A percentile compares a stretch with the other conserved stretches of the same genome.
phyloP scores from a whole-genome alignment of 2,113 vertebrate species.

The Chlamydotis undulata region DNA sequence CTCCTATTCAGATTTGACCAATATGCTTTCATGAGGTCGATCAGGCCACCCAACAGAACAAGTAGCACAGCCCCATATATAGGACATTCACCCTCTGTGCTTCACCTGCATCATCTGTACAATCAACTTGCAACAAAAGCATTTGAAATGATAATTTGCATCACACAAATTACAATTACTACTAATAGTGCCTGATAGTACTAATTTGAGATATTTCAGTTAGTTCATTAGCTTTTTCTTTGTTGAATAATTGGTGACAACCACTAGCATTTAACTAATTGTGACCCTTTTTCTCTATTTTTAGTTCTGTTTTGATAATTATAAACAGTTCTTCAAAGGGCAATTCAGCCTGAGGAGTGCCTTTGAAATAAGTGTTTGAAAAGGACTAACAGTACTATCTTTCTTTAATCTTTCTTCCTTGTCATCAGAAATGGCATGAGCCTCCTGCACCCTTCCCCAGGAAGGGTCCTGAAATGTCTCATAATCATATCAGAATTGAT shows the following conservation, averaged over 20 bases:
- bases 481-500: not conserved
- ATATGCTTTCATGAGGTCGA: not conserved
- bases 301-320: not conserved
- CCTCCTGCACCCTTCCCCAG: not conserved
- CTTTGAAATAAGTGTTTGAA: not conserved
- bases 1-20: not conserved
- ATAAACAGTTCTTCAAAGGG: not conserved
- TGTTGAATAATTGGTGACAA: not conserved
- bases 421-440: not conserved
- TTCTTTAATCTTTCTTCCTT: not conserved
- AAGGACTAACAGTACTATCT: not conserved
- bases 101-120: not conserved
- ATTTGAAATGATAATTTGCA: not conserved
- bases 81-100: not conserved
- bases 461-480: not conserved
- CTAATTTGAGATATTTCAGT: not conserved
- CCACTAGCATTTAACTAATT: not conserved
- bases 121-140: not conserved
- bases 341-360: not conserved
- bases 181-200: not conserved
- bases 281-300: not conserved
- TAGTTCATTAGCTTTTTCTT: not conserved
- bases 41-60: not conserved
- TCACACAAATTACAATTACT: not conserved
- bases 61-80: not conserved